Conservation (phyloP, 2,797 vertebrate species). For the Pygocentrus nattereri region DNA sequence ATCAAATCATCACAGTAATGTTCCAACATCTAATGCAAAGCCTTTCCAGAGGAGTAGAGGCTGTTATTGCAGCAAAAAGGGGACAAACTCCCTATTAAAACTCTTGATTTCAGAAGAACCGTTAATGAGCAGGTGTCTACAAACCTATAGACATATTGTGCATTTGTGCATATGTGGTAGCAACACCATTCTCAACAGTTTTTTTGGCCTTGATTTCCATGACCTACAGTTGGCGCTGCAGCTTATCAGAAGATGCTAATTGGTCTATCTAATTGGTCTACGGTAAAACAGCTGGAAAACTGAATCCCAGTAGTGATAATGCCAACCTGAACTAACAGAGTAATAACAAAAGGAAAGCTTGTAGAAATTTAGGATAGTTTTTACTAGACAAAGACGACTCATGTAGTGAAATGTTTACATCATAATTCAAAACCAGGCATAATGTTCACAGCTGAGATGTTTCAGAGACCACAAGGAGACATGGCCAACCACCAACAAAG, state of each 20-base stretch:
- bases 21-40: no score
- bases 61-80: no score
- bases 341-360: not conserved
- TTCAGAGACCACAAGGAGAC: not conserved
- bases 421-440: not conserved
- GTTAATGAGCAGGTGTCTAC: no score
- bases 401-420: not conserved
- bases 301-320: not conserved
- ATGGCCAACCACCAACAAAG: not conserved
- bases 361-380: not conserved
- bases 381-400: not conserved
- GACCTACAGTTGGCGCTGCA: no score
- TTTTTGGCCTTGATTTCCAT: not conserved
- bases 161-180: no score
- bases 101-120: no score
- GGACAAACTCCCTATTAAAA: no score
- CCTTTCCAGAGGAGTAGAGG: no score
- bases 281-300: not conserved
- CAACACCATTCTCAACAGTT: not conserved
- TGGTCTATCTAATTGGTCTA: not conserved
- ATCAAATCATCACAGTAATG: no score
- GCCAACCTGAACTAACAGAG: not conserved
- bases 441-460: not conserved
- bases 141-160: no score
- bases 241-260: not conserved